These are phyloP conservation scores for Philereme vetulata DNA, from an alignment of 2,888 invertebrate species.

Conservation along the genomic window DNA sequence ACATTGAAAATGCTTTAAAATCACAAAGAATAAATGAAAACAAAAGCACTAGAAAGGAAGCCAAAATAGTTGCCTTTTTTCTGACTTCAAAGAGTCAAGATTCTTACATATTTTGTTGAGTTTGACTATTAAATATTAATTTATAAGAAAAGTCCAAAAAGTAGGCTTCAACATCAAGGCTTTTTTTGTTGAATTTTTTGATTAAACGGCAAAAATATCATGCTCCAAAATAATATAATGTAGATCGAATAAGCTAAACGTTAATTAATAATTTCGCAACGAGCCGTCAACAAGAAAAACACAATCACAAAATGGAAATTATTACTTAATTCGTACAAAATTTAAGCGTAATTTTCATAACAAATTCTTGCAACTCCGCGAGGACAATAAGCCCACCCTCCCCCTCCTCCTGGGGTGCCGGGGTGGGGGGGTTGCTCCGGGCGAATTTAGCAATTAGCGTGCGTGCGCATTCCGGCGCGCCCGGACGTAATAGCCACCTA, in stretches of 20 bases:
- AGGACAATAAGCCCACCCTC: conserved; percentile 50
- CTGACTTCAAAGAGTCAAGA: too few species aligned
- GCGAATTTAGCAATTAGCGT: conserved; percentile 76
- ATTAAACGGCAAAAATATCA: conserved; percentile 1
- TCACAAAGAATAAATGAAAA: too few species aligned
- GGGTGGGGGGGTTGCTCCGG: conserved; percentile 36
- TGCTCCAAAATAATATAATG: conserved; percentile 2
- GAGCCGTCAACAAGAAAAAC: conserved; percentile 19
- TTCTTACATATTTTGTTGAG: too few species aligned
- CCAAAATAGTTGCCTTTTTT: too few species aligned
- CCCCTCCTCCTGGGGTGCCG: conserved; percentile 20
- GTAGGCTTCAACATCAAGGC: too few species aligned
- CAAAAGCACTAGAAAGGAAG: too few species aligned
- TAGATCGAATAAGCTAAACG: neutral
- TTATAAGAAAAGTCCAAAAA: too few species aligned
- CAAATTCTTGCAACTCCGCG: conserved; percentile 36
- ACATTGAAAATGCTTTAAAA: too few species aligned
- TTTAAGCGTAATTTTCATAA: conserved; percentile 39
- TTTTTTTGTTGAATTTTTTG: too few species aligned
- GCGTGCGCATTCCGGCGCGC: conserved; percentile 58
- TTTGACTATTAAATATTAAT: too few species aligned
- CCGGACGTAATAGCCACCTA: conserved; percentile 59
- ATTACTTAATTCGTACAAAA: conserved; percentile 36
- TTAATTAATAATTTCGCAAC: conserved; percentile 22
- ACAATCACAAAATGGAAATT: conserved; percentile 29